Conservation (phyloP, 2,797 vertebrate species). For the Furcifer pardalis region DNA sequence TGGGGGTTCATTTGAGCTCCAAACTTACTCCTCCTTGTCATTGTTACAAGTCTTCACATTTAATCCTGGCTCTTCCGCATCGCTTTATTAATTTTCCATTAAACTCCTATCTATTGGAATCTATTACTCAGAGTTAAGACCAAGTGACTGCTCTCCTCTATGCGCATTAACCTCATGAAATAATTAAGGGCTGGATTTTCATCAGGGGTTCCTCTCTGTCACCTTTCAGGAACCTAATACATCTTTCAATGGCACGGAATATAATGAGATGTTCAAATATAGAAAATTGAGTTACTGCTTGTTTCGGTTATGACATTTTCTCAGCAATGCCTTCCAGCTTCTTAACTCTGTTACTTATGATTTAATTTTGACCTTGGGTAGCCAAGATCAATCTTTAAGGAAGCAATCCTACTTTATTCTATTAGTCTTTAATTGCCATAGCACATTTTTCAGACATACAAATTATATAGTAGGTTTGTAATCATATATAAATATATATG, state of each 20-base stretch:
- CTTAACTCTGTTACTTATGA: constrained; percentile 59
- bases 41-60: neutral
- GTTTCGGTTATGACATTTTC: constrained; percentile 65
- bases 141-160: constrained; percentile 32
- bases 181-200: constrained; percentile 75
- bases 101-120: constrained; percentile 51
- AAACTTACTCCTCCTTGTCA: neutral
- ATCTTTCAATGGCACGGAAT: constrained; percentile 65
- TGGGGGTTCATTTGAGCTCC: neutral
- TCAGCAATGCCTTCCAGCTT: constrained; percentile 53
- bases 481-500: constrained; percentile 28
- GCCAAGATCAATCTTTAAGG: constrained; percentile 66
- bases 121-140: constrained; percentile 54
- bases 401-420: constrained; percentile 57
- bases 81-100: constrained; percentile 60
- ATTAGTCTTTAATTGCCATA: constrained; percentile 70
- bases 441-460: constrained; percentile 63
- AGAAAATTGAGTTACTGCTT: constrained; percentile 66
- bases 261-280: constrained; percentile 75
- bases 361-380: constrained; percentile 68
- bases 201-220: constrained; percentile 63
- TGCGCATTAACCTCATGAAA: constrained; percentile 70
- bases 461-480: constrained; percentile 58
- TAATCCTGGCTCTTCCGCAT: constrained; percentile 22
- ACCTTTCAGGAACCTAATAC: constrained; percentile 68